phyloP scores from a whole-genome alignment of 2,113 vertebrate species.

The Platichthys stellatus region DNA sequence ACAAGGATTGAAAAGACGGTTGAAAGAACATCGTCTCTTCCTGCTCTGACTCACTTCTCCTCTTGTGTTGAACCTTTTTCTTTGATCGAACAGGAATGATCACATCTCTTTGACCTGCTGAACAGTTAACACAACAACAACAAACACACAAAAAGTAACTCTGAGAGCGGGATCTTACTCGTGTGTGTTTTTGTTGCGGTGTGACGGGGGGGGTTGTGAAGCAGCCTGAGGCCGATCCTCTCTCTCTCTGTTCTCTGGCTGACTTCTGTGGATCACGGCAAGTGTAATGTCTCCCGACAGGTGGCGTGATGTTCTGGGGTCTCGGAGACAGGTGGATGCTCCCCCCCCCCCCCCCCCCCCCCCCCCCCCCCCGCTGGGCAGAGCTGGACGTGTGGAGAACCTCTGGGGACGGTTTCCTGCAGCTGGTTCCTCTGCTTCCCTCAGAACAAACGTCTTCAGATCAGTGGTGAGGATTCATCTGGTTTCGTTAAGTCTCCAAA shows the following conservation, averaged over 20 bases:
- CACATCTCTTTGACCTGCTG: neutral
- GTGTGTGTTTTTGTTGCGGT: slow-evolving; percentile 23
- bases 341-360: slow-evolving; percentile 24
- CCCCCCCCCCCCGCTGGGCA: slow-evolving; percentile 41
- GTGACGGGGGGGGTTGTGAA: slow-evolving; percentile 13
- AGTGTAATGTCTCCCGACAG: slow-evolving; percentile 54
- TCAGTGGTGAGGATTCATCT: too few relatives aligned
- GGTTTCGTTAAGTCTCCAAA: too few relatives aligned
- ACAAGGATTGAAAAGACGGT: too few relatives aligned
- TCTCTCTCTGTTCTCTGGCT: slow-evolving; percentile 37
- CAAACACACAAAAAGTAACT: neutral
- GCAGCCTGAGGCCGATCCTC: slow-evolving; percentile 45
- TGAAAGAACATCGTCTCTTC: too few relatives aligned
- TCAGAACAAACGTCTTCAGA: neutral
- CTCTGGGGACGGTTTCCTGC: slow-evolving; percentile 27
- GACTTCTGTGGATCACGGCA: slow-evolving; percentile 47
- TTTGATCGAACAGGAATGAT: neutral
- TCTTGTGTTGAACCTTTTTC: neutral
- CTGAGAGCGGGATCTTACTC: slow-evolving; percentile 3
- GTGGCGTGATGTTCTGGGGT: slow-evolving; percentile 40
- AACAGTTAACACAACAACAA: neutral
- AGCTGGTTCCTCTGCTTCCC: neutral
- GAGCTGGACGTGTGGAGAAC: slow-evolving; percentile 20
- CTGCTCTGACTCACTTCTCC: neutral
- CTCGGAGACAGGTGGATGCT: slow-evolving; percentile 56